phyloP scores from a whole-genome alignment of 2,888 invertebrate genomes.

The Therioaphis trifolii region DNA sequence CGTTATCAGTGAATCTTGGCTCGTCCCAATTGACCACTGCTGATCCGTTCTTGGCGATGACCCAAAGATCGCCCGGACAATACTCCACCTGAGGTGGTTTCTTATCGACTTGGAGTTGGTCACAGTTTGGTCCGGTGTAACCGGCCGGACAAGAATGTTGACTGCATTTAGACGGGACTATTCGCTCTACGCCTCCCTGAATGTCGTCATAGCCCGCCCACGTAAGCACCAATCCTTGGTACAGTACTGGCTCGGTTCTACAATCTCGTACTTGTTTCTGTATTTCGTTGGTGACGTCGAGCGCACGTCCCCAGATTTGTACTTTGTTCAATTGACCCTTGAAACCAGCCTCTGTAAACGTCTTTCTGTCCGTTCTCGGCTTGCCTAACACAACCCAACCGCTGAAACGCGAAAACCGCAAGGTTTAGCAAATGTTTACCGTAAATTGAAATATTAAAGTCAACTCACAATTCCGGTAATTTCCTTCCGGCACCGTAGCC shows the following conservation, averaged over 20 bases:
- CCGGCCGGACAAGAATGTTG: constrained; percentile 89
- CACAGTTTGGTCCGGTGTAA: constrained; percentile 86
- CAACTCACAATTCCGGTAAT: constrained; percentile 83
- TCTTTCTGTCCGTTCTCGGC: constrained; percentile 83
- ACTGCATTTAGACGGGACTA: constrained; percentile 92
- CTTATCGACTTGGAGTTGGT: constrained; percentile 85
- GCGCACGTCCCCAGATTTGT: constrained; percentile 91
- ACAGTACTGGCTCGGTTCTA: constrained; percentile 89
- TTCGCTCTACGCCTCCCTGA: constrained; percentile 88
- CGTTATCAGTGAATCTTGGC: constrained; percentile 89
- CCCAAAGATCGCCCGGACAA: constrained; percentile 94
- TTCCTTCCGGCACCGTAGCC: constrained; percentile 86
- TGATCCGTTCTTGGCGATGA: constrained; percentile 91
- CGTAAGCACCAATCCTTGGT: constrained; percentile 84
- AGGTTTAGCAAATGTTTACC: neutral
- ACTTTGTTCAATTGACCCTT: constrained; percentile 94
- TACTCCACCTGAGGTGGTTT: constrained; percentile 87
- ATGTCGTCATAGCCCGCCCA: constrained; percentile 95
- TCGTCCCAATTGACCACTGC: constrained; percentile 92
- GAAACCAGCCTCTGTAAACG: constrained; percentile 91
- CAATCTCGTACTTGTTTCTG: constrained; percentile 95
- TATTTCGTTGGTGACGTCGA: constrained; percentile 91
- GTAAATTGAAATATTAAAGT: constrained; percentile 26
- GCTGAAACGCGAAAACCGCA: constrained; percentile 71
- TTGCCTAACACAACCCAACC: constrained; percentile 93